Evolutionary conservation across 2,888 invertebrate species (phyloP), one percentile per base, ranked within the genome.

Genomic region (Gari tellinella): DNA sequence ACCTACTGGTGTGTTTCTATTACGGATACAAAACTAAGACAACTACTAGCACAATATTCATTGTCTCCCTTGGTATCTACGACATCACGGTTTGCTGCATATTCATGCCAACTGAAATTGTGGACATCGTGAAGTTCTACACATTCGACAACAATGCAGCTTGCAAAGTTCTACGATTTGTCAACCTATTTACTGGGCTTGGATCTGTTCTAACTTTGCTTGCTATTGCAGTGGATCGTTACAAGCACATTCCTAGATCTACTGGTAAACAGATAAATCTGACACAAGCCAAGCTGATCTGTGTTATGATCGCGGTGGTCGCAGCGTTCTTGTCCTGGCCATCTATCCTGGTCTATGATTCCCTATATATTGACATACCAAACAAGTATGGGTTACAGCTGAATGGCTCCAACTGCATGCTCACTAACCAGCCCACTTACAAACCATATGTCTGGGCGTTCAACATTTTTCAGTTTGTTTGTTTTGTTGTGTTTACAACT

Each of bases 81-180:
- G 86, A 87, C 61, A 49, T 85, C 5, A 66, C 84, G 0, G 78
- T 74, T 4, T 84, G 83, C 43, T 46, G 67, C 25, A 51, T 87
- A n/a, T 77, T 79, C 4, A 78, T 87, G 74, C 86, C 86, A 0
- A 76, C 82, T 7, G 86, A 86, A 68, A 84, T 85, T n/a, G 72
- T 74, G 5, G 86, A 85, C 52, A 70, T 85, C n/a, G 70, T 81
- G 14, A 70, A 79, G 46, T 77, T 76, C 37, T 79, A 73, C 51
- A 85, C 80, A 17, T 86, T 84, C 52, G 69, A 79, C 48, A 79
- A 65, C 26, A 55, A 49, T 25, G 72, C 57, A 15, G 78, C 83
- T 3, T 86, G 86, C 49, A 80, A 82, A 21, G 31, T 81, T 19
- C 58, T 83, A 1, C 75, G 85, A 17, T 80, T 82, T 60, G 62